Evolutionary conservation across 2,797 vertebrate genomes (phyloP).

Genomic region (Amniataba percoides): DNA sequence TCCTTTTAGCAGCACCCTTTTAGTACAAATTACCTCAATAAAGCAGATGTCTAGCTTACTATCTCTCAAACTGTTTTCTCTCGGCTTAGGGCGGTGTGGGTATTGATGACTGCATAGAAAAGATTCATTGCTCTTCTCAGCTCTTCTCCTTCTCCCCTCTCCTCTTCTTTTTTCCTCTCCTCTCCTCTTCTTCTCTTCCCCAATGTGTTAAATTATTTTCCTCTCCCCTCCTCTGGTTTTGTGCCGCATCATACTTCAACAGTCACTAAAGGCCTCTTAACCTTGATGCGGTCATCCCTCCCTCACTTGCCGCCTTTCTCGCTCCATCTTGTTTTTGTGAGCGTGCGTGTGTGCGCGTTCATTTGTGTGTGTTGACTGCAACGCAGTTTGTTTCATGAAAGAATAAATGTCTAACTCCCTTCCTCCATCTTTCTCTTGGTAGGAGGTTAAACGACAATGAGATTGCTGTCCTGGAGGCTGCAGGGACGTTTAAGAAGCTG

Average conservation of each 20-base stretch:
- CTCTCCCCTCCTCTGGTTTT: slow-evolving; percentile 32
- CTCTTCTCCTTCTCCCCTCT: neutral
- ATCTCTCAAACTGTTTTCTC: slow-evolving; percentile 72
- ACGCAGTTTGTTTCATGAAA: slow-evolving; percentile 49
- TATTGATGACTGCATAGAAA: slow-evolving; percentile 81
- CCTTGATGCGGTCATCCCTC: slow-evolving; percentile 54
- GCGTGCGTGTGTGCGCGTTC: slow-evolving; percentile 3
- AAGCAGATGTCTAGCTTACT: slow-evolving; percentile 78
- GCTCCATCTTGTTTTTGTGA: slow-evolving; percentile 25
- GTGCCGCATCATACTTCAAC: slow-evolving; percentile 49
- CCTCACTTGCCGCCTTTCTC: slow-evolving; percentile 12
- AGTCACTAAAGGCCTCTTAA: slow-evolving; percentile 66
- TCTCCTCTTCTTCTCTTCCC: neutral
- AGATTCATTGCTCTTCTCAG: slow-evolving; percentile 68
- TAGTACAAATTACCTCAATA: slow-evolving; percentile 82
- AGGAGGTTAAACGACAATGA: slow-evolving; percentile 98
- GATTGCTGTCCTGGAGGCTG: slow-evolving; percentile 90
- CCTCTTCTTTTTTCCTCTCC: slow-evolving; percentile 26
- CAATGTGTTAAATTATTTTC: slow-evolving; percentile 28
- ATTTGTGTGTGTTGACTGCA: slow-evolving; percentile 30
- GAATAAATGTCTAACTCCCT: slow-evolving; percentile 41
- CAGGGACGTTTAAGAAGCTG: slow-evolving; percentile 94
- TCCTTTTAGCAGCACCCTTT: slow-evolving; percentile 69
- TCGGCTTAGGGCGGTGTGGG: slow-evolving; percentile 65
- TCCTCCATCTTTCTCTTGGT: slow-evolving; percentile 64